Base-by-base conservation (phyloP, 2,888 invertebrate genomes). In the Phragmatobia fuliginosa region DNA sequence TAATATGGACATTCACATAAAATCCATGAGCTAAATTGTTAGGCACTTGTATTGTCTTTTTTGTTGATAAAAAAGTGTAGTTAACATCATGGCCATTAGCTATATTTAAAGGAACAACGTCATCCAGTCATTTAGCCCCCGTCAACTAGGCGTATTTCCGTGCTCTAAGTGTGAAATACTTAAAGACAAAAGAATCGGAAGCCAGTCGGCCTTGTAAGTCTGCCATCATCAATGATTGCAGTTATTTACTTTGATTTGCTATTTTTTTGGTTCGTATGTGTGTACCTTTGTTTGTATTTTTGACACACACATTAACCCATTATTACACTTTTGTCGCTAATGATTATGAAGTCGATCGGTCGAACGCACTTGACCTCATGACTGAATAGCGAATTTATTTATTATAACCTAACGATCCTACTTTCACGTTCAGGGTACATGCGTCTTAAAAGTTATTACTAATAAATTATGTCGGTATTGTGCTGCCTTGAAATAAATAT, bases 141-240 rank as follows among this genome's bases (percentile, higher is more conserved):
- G 90, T 90, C 91, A 93, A 92, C 93, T 91, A 91, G 85, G 87
- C 95, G 93, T 95, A 87, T 90, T 93, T 94, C 95, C 95, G 94
- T 82, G 86, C 85, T 79, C 85, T 87, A 86, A 90, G 89, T 88
- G 89, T 88, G 81, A 91, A 88, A 86, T 85, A 83, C 81, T 85
- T 82, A 89, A 88, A 72, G 59, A 92, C 92, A 93, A 94, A 93
- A 90, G 88, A 89, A 88, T 91, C 90, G 89, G 91, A 92, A 91
- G 89, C 90, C 83, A 76, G 75, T 74, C 83, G 90, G 85, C 94
- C 93, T 94, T 91, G 91, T 81, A 74, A 77, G 69, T 70, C 72
- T 79, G 80, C 81, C 87, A 86, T 88, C 88, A 85, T 85, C 86
- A 84, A 85, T 87, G 83, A 85, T 85, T 84, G 82, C 81, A 72